Evolutionary conservation across 2,797 vertebrate genomes (phyloP), one percentile per base, ranked within the genome.

Genomic region (Oreochromis mossambicus): DNA sequence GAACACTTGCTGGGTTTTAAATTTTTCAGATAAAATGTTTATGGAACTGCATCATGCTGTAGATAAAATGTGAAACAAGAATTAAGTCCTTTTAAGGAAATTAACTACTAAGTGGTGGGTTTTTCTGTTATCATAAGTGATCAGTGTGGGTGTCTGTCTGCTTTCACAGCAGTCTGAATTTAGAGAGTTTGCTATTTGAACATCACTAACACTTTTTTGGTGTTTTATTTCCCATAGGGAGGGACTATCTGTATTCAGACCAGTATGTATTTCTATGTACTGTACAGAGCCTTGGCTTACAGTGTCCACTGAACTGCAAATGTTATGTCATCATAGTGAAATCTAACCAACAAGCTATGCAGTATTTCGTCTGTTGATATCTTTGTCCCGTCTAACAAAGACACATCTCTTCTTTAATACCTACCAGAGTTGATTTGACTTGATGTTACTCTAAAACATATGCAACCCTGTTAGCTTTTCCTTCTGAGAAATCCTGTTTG

Each of bases 331-430:
- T 78, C 70, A 8, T 36, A n/a, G 80, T 66, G 83, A 87, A 86
- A 46, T 79, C 66, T 19, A 75, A 85, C 82, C 52, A 80, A 82
- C 80, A 63, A 89, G 84, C 94, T 93, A 94, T 94, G 94, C 94
- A 95, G 93, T 91, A 89, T 86, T 68, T 86, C 76, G 80, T 68
- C 61, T 76, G 46, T 80, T 34, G 32, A 82, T 76, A 29, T 75
- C 43, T 77, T 73, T 41, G 55, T 56, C 77, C 83, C 61, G 19
- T 78, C 66, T 21, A 82, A 68, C 73, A 76, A 48, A 73, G 26
- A 26, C 54, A 52, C 38, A 34, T 36, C 43, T 88, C 80, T 78
- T 81, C 86, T 81, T 41, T 78, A 79, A 90, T 50, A 82, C 13
- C 76, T 79, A 66, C 29, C 26, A 86, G 38, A 86, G 84, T 56